Conservation (phyloP, 2,888 invertebrate genomes). For the Gonocerus acuteangulatus region DNA sequence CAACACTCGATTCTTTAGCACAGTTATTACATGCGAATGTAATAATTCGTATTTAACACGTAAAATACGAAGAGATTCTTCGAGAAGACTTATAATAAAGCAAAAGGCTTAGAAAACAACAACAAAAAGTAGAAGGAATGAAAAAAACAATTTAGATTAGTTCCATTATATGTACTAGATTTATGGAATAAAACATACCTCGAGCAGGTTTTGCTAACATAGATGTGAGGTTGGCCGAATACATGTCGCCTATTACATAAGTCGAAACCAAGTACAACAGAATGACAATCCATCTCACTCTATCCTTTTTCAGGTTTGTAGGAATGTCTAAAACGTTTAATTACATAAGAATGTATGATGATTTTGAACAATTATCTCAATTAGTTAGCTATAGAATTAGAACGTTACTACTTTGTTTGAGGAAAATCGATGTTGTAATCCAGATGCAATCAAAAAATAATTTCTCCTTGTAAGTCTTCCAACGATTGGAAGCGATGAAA, state of each 20-base stretch:
- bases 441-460: slow-evolving; percentile 59
- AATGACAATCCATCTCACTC: slow-evolving; percentile 60
- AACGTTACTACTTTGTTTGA: slow-evolving; percentile 55
- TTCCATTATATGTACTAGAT: too few species aligned
- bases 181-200: too few species aligned
- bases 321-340: slow-evolving; percentile 19
- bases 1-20: too few species aligned
- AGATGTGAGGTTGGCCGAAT: slow-evolving; percentile 69
- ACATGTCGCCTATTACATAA: slow-evolving; percentile 70
- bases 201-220: slow-evolving; percentile 63
- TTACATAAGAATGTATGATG: not conserved
- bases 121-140: too few species aligned
- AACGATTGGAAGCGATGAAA: not conserved
- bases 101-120: too few species aligned
- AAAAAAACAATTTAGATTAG: too few species aligned
- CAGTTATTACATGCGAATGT: too few species aligned
- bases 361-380: not conserved
- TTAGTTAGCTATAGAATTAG: not conserved
- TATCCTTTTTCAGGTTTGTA: slow-evolving; percentile 41
- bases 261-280: slow-evolving; percentile 66
- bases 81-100: too few species aligned
- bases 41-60: too few species aligned
- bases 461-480: slow-evolving; percentile 34
- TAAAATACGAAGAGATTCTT: too few species aligned
- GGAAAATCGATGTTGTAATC: slow-evolving; percentile 62